phyloP scores from a whole-genome alignment of 2,888 invertebrate species.

The Rhamnusium bicolor region DNA sequence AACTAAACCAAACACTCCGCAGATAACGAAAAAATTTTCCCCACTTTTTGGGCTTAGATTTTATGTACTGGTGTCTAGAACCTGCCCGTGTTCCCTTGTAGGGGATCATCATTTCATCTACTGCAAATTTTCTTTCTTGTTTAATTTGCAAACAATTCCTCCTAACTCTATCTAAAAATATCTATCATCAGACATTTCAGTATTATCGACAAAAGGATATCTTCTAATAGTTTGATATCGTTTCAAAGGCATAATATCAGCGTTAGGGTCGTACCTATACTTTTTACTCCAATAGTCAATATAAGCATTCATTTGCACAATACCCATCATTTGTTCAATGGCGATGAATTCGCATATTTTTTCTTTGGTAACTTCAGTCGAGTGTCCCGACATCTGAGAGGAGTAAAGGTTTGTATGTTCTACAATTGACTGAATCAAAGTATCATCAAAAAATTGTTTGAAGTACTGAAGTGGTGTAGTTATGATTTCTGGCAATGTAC shows the following conservation, averaged over 20 bases:
- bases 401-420: not conserved
- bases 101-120: not conserved
- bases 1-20: no score
- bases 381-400: not conserved
- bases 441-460: no score
- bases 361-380: not conserved
- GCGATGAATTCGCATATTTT: not conserved
- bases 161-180: not conserved
- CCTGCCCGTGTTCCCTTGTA: not conserved
- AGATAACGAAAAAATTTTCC: not conserved
- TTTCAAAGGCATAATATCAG: conserved; percentile 1
- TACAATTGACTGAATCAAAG: no score
- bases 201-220: not conserved
- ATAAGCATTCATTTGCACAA: not conserved
- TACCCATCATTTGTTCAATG: not conserved
- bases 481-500: no score
- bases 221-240: not conserved
- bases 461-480: no score
- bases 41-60: not conserved
- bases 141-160: not conserved
- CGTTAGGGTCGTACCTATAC: not conserved
- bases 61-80: not conserved
- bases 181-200: not conserved
- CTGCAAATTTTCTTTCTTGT: not conserved
- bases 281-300: not conserved